Conservation (phyloP, 2,113 vertebrate species). For the Cephalopterus ornatus region DNA sequence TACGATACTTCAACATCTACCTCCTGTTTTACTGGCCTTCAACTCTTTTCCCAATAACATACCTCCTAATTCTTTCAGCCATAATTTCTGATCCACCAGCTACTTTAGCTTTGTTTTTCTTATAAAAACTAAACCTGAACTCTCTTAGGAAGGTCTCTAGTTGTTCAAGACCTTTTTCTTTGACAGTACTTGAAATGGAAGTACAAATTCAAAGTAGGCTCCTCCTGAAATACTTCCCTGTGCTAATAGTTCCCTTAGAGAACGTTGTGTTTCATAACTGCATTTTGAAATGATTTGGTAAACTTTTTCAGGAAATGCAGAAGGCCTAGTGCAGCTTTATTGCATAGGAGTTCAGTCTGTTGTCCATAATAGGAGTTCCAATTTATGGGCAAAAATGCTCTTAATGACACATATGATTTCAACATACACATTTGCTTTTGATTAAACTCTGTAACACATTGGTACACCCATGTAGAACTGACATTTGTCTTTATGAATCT, state of each 20-base stretch:
- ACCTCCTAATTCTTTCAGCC: background rate
- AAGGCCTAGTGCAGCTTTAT: constrained; percentile 44
- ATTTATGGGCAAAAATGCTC: constrained; percentile 62
- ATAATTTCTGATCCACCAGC: background rate
- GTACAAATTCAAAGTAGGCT: background rate
- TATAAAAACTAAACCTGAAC: background rate
- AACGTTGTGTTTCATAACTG: background rate
- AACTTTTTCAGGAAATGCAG: constrained; percentile 47
- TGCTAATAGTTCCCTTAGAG: constrained; percentile 15
- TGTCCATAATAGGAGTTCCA: constrained; percentile 40
- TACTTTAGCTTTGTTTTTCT: background rate
- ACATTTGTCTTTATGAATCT: constrained; percentile 68
- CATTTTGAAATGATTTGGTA: constrained; percentile 11
- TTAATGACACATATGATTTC: constrained; percentile 69
- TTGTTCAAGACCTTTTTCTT: background rate
- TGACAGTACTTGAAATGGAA: background rate
- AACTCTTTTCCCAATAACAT: background rate
- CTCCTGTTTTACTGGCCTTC: background rate
- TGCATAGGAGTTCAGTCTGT: constrained; percentile 14
- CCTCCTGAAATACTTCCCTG: background rate
- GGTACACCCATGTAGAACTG: constrained; percentile 57
- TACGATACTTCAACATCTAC: background rate
- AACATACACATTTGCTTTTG: constrained; percentile 68
- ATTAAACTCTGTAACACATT: constrained; percentile 66
- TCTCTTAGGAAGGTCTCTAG: background rate